Percentiles rank a stretch among this genome's conserved stretches.
Conservation (phyloP, 2,797 vertebrate genomes). For the Tympanoctomys barrerae region DNA sequence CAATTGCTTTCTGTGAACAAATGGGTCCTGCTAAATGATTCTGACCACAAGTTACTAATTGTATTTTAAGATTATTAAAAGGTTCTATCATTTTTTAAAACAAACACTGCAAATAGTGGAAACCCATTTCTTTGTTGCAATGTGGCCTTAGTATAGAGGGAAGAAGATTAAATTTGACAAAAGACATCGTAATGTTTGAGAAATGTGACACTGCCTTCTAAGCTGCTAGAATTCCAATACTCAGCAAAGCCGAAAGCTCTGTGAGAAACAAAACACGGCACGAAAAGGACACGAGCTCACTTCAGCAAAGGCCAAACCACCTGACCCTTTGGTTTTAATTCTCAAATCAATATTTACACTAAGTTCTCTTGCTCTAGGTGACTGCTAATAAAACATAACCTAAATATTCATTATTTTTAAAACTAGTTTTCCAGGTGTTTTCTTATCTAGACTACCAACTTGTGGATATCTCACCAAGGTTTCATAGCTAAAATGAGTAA, state of each 20-base stretch:
- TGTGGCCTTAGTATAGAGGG: background rate
- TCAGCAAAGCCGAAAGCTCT: background rate
- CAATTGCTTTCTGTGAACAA: background rate
- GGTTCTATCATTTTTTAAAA: background rate
- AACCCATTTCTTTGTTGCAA: constrained; percentile 19
- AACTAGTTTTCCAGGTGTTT: constrained; percentile 55
- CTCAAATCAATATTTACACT: constrained; percentile 51
- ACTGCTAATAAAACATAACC: background rate
- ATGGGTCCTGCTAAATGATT: background rate
- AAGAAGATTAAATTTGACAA: background rate
- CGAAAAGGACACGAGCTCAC: background rate
- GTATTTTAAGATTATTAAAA: background rate
- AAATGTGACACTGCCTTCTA: background rate
- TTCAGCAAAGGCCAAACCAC: background rate
- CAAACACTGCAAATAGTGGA: constrained; percentile 41
- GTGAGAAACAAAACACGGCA: background rate
- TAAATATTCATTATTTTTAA: constrained; percentile 13
- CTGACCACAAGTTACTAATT: background rate
- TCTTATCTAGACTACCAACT: background rate
- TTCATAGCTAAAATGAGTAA: constrained; percentile 41
- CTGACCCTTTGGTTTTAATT: constrained; percentile 37
- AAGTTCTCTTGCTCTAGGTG: constrained; percentile 4
- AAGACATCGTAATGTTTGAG: background rate
- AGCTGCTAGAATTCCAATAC: constrained; percentile 33
- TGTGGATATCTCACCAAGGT: constrained; percentile 24